These are phyloP conservation scores for Pardalotus punctatus DNA, from an alignment of 2,113 vertebrate species.

Conservation along the genomic window DNA sequence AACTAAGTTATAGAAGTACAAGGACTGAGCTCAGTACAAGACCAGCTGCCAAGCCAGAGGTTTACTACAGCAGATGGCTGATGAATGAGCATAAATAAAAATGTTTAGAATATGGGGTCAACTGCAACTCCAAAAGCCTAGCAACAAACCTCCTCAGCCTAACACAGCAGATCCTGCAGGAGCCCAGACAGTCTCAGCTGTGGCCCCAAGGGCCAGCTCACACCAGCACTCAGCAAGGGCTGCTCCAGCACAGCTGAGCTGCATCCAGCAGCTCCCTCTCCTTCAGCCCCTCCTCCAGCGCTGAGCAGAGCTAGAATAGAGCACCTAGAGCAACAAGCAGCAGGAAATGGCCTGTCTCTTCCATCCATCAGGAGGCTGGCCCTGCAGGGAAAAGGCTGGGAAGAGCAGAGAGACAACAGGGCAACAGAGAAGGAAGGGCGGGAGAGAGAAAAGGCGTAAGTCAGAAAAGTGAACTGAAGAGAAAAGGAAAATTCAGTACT, in stretches of 20 bases:
- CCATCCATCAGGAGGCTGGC: background rate
- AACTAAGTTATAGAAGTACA: background rate
- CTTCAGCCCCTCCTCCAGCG: background rate
- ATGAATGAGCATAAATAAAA: background rate
- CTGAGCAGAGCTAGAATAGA: background rate
- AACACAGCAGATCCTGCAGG: background rate
- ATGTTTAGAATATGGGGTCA: background rate
- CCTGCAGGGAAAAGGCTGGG: background rate
- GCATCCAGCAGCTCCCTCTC: background rate
- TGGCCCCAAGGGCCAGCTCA: background rate
- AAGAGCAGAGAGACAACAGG: background rate
- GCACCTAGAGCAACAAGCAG: background rate
- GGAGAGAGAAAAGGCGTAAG: background rate
- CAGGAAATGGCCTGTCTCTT: background rate
- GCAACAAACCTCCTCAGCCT: background rate
- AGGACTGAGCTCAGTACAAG: background rate
- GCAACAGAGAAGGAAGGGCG: background rate
- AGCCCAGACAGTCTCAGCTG: background rate
- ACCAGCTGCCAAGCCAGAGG: background rate
- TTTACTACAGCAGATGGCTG: background rate
- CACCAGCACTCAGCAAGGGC: background rate
- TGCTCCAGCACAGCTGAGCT: background rate
- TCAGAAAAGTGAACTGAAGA: background rate
- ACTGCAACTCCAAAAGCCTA: background rate
- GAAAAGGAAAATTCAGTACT: background rate